phyloP scores from a whole-genome alignment of 2,797 vertebrate genomes.

The Mus spretus region DNA sequence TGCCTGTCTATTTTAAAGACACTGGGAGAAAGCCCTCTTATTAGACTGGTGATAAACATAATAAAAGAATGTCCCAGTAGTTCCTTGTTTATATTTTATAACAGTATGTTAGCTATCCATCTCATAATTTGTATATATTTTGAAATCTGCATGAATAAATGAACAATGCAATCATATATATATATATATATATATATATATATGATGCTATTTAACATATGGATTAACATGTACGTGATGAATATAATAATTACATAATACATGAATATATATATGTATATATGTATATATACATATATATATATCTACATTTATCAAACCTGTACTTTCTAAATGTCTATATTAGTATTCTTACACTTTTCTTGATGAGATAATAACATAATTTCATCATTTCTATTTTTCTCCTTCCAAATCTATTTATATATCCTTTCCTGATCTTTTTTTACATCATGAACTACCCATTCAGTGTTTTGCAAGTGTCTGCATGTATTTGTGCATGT shows the following conservation, averaged over 20 bases:
- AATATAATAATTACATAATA: too few relatives aligned
- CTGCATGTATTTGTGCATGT: background rate
- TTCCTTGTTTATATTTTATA: background rate
- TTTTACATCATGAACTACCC: background rate
- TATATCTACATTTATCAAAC: too few relatives aligned
- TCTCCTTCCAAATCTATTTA: background rate
- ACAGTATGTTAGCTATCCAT: background rate
- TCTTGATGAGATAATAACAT: background rate
- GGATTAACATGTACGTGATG: too few relatives aligned
- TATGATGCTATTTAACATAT: too few relatives aligned
- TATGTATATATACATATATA: too few relatives aligned
- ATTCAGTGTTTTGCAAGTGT: background rate
- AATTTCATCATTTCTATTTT: background rate
- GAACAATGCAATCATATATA: too few relatives aligned
- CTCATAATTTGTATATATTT: too few relatives aligned
- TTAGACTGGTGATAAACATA: background rate
- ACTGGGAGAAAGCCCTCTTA: background rate
- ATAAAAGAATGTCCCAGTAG: background rate
- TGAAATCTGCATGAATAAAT: too few relatives aligned
- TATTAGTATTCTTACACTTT: background rate
- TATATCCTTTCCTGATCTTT: background rate
- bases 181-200: too few relatives aligned
- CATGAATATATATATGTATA: too few relatives aligned
- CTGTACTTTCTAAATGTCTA: background rate
- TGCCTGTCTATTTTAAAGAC: background rate